Evolutionary conservation across 37 sponge, comb jelly and placozoan genomes (phyloP), one percentile per base, ranked within the genome.

Genomic region (Hormiphora californensis): DNA sequence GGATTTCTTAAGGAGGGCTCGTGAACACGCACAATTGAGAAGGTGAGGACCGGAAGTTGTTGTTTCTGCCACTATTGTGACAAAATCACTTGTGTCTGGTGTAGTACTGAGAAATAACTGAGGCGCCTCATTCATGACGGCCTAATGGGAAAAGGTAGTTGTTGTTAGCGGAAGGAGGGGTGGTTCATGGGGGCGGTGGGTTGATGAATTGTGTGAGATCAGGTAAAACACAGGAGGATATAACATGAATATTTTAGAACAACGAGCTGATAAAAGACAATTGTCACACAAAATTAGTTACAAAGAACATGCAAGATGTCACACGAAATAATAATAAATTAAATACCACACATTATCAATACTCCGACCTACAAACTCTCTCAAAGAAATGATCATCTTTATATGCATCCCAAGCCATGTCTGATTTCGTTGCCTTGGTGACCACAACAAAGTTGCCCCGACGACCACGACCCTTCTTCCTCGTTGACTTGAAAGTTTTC

Each of bases 11-110:
- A 73, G 35, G 35, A 73, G 81, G 38, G 81, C 81, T 73, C 81
- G 41, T n/a, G 46, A 73, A 73, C 81, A 73, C 0, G 81, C 81
- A 41, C 36, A 73, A 28, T 73, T 73, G 30, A 73, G 81, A 40
- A 73, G 81, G 23, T 73, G 81, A 22, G 81, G 81, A 3, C 81
- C 81, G 1, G 44, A 19, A 12, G 81, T 73, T 33, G 81, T 73
- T 40, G 43, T 36, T 46, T 73, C 44, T 11, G 46, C 81, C 11
- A 40, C 15, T 21, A 73, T 39, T n/a, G 81, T 43, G 17, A 73
- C 81, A 73, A 43, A 73, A 28, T 73, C 81, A 17, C 23, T 41
- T 0, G 43, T 22, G 23, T 5, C 15, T 5, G 81, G 81, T 9
- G 43, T 1, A 11, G 32, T 36, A 19, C 81, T 73, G 11, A 73